Conservation (phyloP, 1,140 invertebrate genomes). For the Drosophila elegans region DNA sequence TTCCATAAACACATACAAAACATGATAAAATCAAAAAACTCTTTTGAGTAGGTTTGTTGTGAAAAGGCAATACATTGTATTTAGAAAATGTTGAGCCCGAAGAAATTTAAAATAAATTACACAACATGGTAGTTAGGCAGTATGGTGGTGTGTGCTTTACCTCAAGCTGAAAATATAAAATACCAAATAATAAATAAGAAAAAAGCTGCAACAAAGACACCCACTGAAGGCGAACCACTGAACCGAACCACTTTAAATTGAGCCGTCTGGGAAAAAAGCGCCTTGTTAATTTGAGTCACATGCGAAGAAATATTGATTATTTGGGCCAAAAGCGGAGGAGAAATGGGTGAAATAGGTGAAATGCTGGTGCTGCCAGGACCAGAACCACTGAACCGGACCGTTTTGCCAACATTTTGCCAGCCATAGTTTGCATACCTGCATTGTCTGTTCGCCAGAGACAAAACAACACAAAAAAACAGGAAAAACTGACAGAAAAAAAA, state of each 20-base stretch:
- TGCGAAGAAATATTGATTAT: conserved; percentile 56
- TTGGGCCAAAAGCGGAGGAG: conserved; percentile 9
- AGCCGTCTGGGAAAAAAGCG: conserved; percentile 16
- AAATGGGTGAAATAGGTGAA: conserved; percentile 6
- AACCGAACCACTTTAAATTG: conserved; percentile 41
- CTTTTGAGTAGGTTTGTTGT: no score
- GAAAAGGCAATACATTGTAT: no score
- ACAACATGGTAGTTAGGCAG: no score
- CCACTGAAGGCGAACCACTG: conserved; percentile 16
- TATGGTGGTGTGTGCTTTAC: no score
- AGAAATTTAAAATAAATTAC: no score
- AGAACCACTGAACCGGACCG: conserved; percentile 35
- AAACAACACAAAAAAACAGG: conserved; percentile 5
- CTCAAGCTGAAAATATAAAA: background rate
- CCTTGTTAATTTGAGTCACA: conserved; percentile 49
- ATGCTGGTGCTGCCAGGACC: background rate
- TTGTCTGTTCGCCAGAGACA: conserved; percentile 30
- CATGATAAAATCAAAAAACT: no score
- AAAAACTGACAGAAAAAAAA: background rate
- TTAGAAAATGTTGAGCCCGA: no score
- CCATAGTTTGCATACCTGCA: conserved; percentile 49
- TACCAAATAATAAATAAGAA: background rate
- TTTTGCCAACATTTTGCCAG: conserved; percentile 51
- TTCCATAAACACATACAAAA: no score
- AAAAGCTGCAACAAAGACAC: background rate